Evolutionary conservation across 2,113 vertebrate genomes (phyloP).

Genomic region (Cavia aperea): DNA sequence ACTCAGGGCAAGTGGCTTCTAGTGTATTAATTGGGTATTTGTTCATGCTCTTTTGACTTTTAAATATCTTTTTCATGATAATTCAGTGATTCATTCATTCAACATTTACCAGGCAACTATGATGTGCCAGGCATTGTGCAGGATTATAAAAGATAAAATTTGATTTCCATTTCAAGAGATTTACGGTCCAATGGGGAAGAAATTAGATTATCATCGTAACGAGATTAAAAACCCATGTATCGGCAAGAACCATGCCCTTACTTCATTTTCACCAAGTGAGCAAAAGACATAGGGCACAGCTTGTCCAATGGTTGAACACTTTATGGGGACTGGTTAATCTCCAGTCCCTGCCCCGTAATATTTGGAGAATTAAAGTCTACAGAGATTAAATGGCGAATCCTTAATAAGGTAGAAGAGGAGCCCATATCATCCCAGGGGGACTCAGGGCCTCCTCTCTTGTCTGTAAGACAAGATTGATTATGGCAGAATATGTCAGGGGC

Average conservation of each 20-base stretch:
- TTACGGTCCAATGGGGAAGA: neutral
- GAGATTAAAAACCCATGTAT: neutral
- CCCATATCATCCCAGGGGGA: neutral
- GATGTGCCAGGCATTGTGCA: neutral
- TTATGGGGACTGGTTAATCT: neutral
- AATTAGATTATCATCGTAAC: conserved; percentile 7
- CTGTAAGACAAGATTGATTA: too few relatives aligned
- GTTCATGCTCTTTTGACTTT: conserved; percentile 35
- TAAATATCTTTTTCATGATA: conserved; percentile 20
- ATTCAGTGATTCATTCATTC: conserved; percentile 30
- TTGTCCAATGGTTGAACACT: neutral
- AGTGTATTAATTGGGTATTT: conserved; percentile 31
- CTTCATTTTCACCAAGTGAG: neutral
- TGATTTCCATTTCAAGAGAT: neutral
- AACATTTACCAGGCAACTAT: neutral
- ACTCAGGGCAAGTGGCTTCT: conserved; percentile 23
- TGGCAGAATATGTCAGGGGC: neutral
- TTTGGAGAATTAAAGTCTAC: conserved; percentile 14
- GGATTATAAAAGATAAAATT: neutral
- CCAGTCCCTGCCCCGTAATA: neutral
- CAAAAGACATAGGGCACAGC: neutral
- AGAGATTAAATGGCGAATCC: neutral
- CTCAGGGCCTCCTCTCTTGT: neutral
- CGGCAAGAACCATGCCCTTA: neutral
- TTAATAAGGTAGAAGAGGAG: neutral